phyloP scores from a whole-genome alignment of 2,888 invertebrate species.

The Ceraclea dissimilis region DNA sequence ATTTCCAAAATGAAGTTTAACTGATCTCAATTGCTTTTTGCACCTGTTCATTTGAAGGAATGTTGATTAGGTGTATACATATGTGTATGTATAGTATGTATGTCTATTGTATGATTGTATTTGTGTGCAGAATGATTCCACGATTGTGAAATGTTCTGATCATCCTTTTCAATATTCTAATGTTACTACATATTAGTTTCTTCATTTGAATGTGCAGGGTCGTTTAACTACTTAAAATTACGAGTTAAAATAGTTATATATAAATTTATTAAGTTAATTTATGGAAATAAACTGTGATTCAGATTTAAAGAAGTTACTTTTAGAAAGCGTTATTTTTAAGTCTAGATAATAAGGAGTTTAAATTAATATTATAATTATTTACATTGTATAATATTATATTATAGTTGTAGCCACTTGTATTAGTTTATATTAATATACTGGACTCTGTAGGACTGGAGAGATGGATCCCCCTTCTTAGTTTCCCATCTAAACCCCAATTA shows the following conservation, averaged over 20 bases:
- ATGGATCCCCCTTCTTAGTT: too few species aligned
- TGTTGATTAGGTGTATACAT: neutral
- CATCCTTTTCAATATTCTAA: neutral
- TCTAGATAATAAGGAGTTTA: conserved; percentile 19
- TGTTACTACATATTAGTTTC: conserved; percentile 9
- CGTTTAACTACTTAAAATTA: conserved; percentile 26
- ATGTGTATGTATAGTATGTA: neutral
- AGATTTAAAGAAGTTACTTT: conserved; percentile 41
- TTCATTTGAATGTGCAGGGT: conserved; percentile 27
- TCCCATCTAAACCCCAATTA: too few species aligned
- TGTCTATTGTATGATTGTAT: neutral
- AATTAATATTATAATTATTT: conserved; percentile 20
- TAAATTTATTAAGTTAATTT: conserved; percentile 32
- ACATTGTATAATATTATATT: conserved; percentile 24
- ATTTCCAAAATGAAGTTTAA: conserved; percentile 9
- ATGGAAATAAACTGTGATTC: conserved; percentile 53
- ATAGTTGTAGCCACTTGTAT: too few species aligned
- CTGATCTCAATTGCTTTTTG: conserved; percentile 16
- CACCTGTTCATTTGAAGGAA: neutral
- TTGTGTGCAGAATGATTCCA: neutral
- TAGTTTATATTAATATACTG: too few species aligned
- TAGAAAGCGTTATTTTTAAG: conserved; percentile 21
- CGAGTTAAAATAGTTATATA: conserved; percentile 32
- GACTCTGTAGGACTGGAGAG: too few species aligned
- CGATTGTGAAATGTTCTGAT: too few species aligned